Evolutionary conservation across 2,113 vertebrate genomes (phyloP), one percentile per base, ranked within the genome.

Genomic region (Archocentrus centrarchus): DNA sequence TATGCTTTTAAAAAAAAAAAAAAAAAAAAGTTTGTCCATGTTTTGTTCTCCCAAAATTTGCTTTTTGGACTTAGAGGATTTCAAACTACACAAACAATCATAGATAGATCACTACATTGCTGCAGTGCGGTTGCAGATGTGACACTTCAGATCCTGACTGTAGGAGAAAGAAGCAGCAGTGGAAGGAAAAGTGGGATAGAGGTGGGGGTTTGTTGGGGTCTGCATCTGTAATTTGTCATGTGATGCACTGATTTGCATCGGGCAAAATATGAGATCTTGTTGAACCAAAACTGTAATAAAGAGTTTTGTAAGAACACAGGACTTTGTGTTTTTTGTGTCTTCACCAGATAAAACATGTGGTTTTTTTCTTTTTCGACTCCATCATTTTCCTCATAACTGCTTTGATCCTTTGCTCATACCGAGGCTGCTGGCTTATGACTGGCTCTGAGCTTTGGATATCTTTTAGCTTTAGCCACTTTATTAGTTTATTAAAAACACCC

Each of bases 51-150:
- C 58, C 75, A 47, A 55, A 59, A 55, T 81, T 50, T 79, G 66
- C 27, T 59, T 10, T 13, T 81, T n/a, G 39, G 58, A 81, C 30
- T 59, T 62, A 59, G 7, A 81, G 22, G 50, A 85, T n/a, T 20
- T 79, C 62, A 85, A 77, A 84, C 73, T 44, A 79, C 68, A 81
- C 83, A 64, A 39, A 59, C 66, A 53, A 17, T 50, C 15, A 20
- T 3, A 53, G 44, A 32, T 20, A 59, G 78, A 79, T n/a, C 44
- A 55, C 63, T 63, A 73, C n/a, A 57, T 77, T 87, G 85, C 84
- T 91, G 92, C 90, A 93, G 88, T 93, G 91, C 73, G n/a, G 85
- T 66, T 83, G 81, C 82, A 78, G 80, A 70, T 44, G 79, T 39
- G 62, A 84, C 81, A 79, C 85, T 79, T 89, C 84, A 83, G 59